Evolutionary conservation across 2,113 vertebrate species (phyloP).

Genomic region (Corythoichthys haematopterus): DNA sequence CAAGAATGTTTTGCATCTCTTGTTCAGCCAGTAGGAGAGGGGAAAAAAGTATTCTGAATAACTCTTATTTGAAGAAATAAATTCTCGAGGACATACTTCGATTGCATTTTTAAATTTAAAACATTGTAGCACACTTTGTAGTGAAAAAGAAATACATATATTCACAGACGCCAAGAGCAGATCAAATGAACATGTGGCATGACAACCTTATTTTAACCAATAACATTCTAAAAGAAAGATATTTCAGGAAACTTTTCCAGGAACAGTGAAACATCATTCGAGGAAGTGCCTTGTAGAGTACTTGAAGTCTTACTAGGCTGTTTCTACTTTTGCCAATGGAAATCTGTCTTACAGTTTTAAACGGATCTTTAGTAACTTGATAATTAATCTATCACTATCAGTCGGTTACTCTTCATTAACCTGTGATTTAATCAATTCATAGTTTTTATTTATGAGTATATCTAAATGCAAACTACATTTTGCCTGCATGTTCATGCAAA

Average conservation of each 20-base stretch:
- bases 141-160: no score
- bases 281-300: no score
- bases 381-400: no score
- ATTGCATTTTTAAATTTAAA: neutral
- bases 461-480: no score
- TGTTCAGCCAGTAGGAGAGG: neutral
- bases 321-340: no score
- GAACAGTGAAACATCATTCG: no score
- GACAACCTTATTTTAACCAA: neutral
- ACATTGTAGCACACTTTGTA: neutral
- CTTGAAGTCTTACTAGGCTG: no score
- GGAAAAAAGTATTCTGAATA: neutral
- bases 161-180: neutral
- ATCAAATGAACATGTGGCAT: neutral
- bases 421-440: no score
- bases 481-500: neutral
- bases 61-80: neutral
- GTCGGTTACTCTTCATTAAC: no score
- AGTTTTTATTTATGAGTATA: neutral
- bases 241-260: neutral
- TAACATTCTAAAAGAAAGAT: neutral
- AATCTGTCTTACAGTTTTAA: no score
- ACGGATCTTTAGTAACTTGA: no score
- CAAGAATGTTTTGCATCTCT: neutral
- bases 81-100: neutral